Evolutionary conservation across 2,113 vertebrate genomes (phyloP).

Genomic region (Nerophis ophidion): DNA sequence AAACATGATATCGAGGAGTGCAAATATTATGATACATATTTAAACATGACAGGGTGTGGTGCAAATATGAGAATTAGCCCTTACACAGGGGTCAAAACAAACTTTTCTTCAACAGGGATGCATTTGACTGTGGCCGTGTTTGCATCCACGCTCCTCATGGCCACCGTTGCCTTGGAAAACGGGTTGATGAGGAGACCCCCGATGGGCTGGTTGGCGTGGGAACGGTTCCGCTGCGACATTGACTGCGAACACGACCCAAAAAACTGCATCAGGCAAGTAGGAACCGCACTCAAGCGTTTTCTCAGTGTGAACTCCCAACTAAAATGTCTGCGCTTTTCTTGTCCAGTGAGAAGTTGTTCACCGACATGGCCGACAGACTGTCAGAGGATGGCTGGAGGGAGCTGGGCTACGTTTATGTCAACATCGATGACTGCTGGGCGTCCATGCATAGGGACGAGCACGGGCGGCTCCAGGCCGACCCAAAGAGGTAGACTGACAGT

Average conservation of each 20-base stretch:
- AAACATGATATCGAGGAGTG: too few species aligned
- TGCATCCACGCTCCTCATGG: constrained; percentile 36
- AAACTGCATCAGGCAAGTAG: constrained; percentile 85
- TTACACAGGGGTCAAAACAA: too few species aligned
- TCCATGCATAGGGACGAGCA: constrained; percentile 69
- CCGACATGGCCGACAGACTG: constrained; percentile 86
- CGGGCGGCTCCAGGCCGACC: constrained; percentile 78
- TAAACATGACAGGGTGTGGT: too few species aligned
- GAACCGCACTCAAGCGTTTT: neutral
- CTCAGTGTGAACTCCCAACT: neutral
- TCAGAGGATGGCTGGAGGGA: constrained; percentile 74
- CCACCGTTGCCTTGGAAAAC: constrained; percentile 75
- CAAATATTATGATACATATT: too few species aligned
- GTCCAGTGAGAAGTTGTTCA: constrained; percentile 75
- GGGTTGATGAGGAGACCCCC: constrained; percentile 83
- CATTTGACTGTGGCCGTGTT: constrained; percentile 21
- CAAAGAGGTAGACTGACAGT: constrained; percentile 63
- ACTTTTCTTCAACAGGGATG: constrained; percentile 39
- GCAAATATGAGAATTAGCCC: too few species aligned
- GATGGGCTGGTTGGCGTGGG: constrained; percentile 97
- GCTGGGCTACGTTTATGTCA: constrained; percentile 78
- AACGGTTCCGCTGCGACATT: constrained; percentile 84
- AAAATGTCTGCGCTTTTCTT: neutral
- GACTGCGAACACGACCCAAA: constrained; percentile 79
- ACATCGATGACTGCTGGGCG: constrained; percentile 94